These are phyloP conservation scores for Cirrhinus molitorella DNA, from an alignment of 2,797 vertebrate species.

Conservation along the genomic window DNA sequence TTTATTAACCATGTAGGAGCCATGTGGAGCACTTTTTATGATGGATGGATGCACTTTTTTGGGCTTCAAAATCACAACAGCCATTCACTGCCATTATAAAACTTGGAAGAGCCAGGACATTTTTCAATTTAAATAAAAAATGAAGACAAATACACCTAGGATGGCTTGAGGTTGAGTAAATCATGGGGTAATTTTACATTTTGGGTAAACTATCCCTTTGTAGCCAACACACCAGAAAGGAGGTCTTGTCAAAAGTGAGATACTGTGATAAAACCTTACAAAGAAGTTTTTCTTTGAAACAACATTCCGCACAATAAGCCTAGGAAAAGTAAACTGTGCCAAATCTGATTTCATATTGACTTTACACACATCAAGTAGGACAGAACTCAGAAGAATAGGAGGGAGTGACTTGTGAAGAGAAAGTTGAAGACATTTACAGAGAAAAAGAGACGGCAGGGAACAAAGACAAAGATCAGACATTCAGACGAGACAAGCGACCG, in stretches of 20 bases:
- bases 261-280: not conserved
- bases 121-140: no score
- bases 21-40: no score
- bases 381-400: conserved; percentile 11
- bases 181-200: no score
- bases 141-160: no score
- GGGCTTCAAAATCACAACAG: no score
- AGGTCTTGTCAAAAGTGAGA: not conserved
- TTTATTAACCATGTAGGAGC: no score
- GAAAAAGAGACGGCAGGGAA: conserved; percentile 14
- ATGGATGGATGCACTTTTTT: no score
- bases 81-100: no score
- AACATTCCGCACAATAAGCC: not conserved
- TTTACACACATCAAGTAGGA: not conserved
- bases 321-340: not conserved
- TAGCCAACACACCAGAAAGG: not conserved
- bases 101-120: no score
- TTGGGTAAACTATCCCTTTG: no score
- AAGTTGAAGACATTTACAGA: conserved; percentile 31
- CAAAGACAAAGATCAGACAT: conserved; percentile 17
- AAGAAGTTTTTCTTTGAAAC: not conserved
- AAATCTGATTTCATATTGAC: not conserved
- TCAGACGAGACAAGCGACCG: conserved; percentile 27
- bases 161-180: no score
- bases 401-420: not conserved